Evolutionary conservation across 2,888 invertebrate genomes (phyloP).

Genomic region (Seira musarum): DNA sequence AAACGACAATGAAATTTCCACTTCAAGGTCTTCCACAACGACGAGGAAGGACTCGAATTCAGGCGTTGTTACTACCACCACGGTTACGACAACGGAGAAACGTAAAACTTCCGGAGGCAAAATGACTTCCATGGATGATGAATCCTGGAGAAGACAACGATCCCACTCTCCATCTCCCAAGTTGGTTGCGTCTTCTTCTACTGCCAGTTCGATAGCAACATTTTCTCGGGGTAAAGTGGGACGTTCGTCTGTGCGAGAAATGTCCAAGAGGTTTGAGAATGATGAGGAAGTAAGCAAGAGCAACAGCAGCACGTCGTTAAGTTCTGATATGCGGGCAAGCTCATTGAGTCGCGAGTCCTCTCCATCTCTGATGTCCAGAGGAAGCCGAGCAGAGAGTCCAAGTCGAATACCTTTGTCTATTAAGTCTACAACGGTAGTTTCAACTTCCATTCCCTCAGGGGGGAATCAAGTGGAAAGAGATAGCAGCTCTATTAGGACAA

Average conservation of each 20-base stretch:
- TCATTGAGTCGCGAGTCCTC: conserved; percentile 19
- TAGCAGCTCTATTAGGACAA: too few species aligned
- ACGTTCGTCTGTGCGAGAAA: conserved; percentile 68
- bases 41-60: neutral
- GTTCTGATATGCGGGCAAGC: conserved; percentile 20
- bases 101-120: conserved; percentile 29
- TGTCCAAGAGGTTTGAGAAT: conserved; percentile 66
- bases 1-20: neutral
- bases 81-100: conserved; percentile 18
- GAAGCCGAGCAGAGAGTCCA: conserved; percentile 51
- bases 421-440: conserved; percentile 25
- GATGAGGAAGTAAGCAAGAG: conserved; percentile 21
- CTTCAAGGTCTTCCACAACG: neutral
- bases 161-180: conserved; percentile 48
- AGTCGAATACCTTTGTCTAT: conserved; percentile 59
- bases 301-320: conserved; percentile 42
- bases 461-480: conserved; percentile 11
- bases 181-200: conserved; percentile 24
- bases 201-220: conserved; percentile 40
- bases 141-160: conserved; percentile 54
- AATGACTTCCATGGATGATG: conserved; percentile 48
- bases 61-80: neutral
- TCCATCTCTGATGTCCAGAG: conserved; percentile 23
- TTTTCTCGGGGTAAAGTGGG: conserved; percentile 68
- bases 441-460: neutral